phyloP scores from a whole-genome alignment of 2,888 invertebrate genomes.

The Drosophila atroscutellata region DNA sequence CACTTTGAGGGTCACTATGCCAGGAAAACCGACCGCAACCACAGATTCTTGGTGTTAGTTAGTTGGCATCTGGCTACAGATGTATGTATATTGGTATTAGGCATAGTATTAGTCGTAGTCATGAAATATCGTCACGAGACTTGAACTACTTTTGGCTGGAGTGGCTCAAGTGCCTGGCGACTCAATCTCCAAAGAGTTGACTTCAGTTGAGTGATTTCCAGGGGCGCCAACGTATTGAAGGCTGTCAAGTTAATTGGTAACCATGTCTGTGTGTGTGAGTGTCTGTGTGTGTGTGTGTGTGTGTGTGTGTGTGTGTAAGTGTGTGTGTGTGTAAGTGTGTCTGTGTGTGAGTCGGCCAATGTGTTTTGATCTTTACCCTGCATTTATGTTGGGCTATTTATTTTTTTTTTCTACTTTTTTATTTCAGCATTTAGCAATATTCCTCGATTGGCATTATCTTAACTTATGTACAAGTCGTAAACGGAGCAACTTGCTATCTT shows the following conservation, averaged over 20 bases:
- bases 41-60: conserved; percentile 10
- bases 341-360: conserved; percentile 37
- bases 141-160: conserved; percentile 50
- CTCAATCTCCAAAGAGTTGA: conserved; percentile 36
- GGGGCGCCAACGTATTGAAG: conserved; percentile 41
- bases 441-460: conserved; percentile 40
- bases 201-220: conserved; percentile 47
- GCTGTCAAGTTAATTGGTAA: conserved; percentile 43
- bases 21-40: conserved; percentile 19
- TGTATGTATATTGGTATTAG: neutral
- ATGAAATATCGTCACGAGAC: conserved; percentile 58
- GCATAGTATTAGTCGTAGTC: neutral
- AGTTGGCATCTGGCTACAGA: neutral
- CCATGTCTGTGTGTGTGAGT: neutral
- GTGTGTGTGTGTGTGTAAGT: neutral
- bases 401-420: conserved; percentile 1
- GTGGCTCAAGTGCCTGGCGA: conserved; percentile 23
- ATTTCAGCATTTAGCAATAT: conserved; percentile 24
- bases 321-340: neutral
- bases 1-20: conserved; percentile 18
- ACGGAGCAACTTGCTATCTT: conserved; percentile 63
- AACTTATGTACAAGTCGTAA: conserved; percentile 41
- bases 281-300: neutral
- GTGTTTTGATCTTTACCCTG: conserved; percentile 60
- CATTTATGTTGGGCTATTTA: conserved; percentile 27